Evolutionary conservation across 2,888 invertebrate species (phyloP), one percentile per base, ranked within the genome.

Genomic region (Dryococelus australis): DNA sequence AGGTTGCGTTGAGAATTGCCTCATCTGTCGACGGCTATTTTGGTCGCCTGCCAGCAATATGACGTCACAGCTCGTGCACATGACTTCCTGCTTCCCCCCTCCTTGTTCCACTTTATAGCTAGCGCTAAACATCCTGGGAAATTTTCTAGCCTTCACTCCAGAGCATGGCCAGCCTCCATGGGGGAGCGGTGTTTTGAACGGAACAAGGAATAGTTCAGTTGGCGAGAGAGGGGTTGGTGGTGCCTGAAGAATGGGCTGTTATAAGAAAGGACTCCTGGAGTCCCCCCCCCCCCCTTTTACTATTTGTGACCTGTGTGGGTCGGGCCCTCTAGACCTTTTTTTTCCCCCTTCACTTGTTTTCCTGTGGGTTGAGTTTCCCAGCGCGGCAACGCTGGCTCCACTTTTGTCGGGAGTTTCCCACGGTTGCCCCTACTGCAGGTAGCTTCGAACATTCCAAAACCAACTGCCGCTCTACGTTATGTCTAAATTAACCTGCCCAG

Each of bases 31-130:
- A 35, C 35, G 35, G 4, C 8, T 65, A 2, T 20, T n/a, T 16
- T 65, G 65, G 6, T 8, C 65, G n/a, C n/a, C 65, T n/a, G 65
- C 65, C n/a, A 24, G n/a, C 24, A 65, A 65, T 65, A 65, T 87
- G 87, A 87, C 85, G 87, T 87, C 87, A 87, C 43, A 47, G 13
- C 16, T 79, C 79, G 35, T 80, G 51, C 78, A 79, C 79, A 85
- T 87, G 87, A 85, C 87, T 79, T 87, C 84, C 78, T 87, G 65
- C 47, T 83, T 43, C 85, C 26, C 78, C 85, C 87, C 65, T 8
- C 8, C 65, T 6, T 24, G 8, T 20, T 65, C n/a, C 1, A 47
- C 16, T n/a, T n/a, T n/a, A 1, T 47, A 47, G 0, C 20, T 16
- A 8, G 65, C 20, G 65, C 65, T 24, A 24, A 65, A 20, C 65